These are phyloP conservation scores for Ambastaia sidthimunki DNA, from an alignment of 2,797 vertebrate genomes.

Conservation along the genomic window DNA sequence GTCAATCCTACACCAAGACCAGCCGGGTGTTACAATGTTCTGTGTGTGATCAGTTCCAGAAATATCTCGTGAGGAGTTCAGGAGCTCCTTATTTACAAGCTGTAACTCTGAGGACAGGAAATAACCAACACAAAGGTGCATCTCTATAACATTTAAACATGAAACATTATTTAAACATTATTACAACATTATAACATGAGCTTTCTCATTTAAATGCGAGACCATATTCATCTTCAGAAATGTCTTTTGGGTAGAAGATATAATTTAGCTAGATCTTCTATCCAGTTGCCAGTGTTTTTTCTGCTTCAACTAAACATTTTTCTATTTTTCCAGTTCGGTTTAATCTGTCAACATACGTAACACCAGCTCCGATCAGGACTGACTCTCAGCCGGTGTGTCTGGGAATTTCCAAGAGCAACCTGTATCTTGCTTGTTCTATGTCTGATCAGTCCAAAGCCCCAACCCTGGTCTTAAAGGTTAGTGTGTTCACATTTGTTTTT, in stretches of 20 bases:
- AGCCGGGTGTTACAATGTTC: slow-evolving; percentile 1
- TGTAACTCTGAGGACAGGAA: slow-evolving; percentile 61
- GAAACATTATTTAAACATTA: too few relatives aligned
- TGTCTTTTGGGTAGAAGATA: too few relatives aligned
- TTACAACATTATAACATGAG: neutral
- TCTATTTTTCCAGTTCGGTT: slow-evolving; percentile 48
- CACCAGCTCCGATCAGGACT: neutral
- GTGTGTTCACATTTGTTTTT: neutral
- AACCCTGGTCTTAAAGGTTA: slow-evolving; percentile 53
- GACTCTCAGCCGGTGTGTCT: slow-evolving; percentile 52
- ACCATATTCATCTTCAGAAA: too few relatives aligned
- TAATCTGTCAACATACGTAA: slow-evolving; percentile 46
- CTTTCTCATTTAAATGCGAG: neutral
- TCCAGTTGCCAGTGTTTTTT: too few relatives aligned
- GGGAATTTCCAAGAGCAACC: slow-evolving; percentile 49
- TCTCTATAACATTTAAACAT: too few relatives aligned
- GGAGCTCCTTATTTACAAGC: slow-evolving; percentile 52
- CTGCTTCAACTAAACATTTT: neutral
- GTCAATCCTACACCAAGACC: slow-evolving; percentile 1
- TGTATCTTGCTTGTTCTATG: slow-evolving; percentile 54
- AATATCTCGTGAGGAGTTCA: slow-evolving; percentile 21
- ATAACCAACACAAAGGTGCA: slow-evolving; percentile 57
- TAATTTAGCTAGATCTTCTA: neutral
- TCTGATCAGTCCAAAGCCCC: neutral
- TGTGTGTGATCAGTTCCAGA: slow-evolving; percentile 55